A percentile compares a stretch with the other conserved stretches of the same genome.
Evolutionary conservation across 2,797 vertebrate genomes (phyloP).

Genomic region (Xenops minutus): DNA sequence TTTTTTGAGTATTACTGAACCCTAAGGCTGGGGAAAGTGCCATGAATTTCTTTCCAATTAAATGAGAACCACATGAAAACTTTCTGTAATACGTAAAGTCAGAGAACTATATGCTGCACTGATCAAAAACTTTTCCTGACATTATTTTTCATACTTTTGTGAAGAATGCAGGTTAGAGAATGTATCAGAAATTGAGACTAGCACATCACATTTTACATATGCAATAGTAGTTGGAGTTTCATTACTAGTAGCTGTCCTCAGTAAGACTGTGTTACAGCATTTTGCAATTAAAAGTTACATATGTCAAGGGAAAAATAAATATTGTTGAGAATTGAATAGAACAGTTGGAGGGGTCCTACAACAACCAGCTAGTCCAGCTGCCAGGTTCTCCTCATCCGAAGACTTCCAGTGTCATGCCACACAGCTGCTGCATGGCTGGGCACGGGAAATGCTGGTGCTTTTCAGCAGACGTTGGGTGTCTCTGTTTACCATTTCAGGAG

Average conservation of each 20-base stretch:
- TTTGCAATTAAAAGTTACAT: neutral
- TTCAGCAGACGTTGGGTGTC: neutral
- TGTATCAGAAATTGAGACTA: neutral
- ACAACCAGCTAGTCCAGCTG: neutral
- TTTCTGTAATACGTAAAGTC: neutral
- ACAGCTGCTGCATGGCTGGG: neutral
- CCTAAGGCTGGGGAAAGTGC: neutral
- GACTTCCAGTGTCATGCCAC: neutral
- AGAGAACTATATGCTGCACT: neutral
- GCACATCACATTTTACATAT: neutral
- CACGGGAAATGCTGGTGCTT: neutral
- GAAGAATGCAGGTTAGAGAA: neutral
- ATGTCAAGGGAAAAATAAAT: neutral
- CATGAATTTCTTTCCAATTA: neutral
- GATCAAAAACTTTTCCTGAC: neutral
- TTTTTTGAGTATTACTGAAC: neutral
- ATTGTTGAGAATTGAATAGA: neutral
- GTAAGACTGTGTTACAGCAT: neutral
- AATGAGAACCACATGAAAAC: neutral
- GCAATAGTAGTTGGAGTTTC: neutral
- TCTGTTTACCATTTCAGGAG: neutral
- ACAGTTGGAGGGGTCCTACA: neutral
- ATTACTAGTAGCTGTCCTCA: neutral
- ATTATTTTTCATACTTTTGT: neutral
- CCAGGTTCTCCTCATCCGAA: neutral